Conservation (phyloP, 2,113 vertebrate genomes). For the Apteryx mantelli region DNA sequence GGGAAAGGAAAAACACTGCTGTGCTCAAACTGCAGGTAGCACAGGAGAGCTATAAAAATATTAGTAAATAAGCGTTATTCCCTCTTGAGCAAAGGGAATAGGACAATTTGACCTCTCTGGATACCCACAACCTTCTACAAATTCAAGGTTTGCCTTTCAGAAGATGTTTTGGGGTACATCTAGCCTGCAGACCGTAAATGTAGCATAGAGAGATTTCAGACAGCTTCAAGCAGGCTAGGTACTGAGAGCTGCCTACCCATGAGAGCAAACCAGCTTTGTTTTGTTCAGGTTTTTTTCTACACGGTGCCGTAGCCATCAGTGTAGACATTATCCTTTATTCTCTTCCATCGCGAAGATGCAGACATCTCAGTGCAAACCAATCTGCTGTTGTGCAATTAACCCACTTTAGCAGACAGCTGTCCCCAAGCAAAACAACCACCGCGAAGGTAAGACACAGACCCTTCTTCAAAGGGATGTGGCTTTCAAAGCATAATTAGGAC, state of each 20-base stretch:
- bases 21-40: neutral
- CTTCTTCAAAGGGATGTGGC: neutral
- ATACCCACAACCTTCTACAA: neutral
- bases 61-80: neutral
- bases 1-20: neutral
- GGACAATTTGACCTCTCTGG: neutral
- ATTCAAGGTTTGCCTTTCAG: neutral
- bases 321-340: neutral
- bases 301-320: neutral
- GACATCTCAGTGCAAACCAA: neutral
- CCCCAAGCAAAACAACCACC: neutral
- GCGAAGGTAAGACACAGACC: neutral
- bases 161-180: neutral
- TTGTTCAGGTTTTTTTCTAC: neutral
- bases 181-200: neutral
- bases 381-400: neutral
- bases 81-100: neutral
- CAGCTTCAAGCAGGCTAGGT: neutral
- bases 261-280: neutral
- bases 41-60: neutral
- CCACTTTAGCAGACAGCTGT: neutral
- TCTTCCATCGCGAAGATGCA: neutral
- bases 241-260: neutral
- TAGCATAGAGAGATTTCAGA: neutral
- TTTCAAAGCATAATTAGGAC: neutral